Evolutionary conservation across 2,797 vertebrate species (phyloP).

Genomic region (Cirrhinus mrigala): DNA sequence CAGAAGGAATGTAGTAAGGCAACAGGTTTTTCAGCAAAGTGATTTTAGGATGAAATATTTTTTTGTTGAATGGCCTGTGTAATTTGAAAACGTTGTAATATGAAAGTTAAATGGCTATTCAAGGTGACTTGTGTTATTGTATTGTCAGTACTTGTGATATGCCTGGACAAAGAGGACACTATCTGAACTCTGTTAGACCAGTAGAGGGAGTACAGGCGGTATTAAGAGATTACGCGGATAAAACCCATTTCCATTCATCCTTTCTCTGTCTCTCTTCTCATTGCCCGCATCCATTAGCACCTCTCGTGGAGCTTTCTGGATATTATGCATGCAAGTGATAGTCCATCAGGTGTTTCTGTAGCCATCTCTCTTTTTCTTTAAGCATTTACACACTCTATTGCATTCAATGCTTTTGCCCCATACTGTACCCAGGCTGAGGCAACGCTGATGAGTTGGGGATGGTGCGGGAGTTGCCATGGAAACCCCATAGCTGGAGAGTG

Average conservation of each 20-base stretch:
- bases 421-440: not conserved
- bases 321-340: not conserved
- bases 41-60: not conserved
- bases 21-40: not conserved
- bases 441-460: constrained; percentile 31
- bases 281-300: not conserved
- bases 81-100: not conserved
- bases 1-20: not conserved
- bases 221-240: constrained; percentile 30
- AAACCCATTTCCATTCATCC: constrained; percentile 6
- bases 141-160: not conserved
- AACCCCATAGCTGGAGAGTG: constrained; percentile 41
- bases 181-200: constrained; percentile 6
- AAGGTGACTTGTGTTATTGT: not conserved
- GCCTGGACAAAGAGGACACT: not conserved
- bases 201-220: constrained; percentile 6
- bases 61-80: not conserved
- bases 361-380: not conserved
- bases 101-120: not conserved
- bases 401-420: constrained; percentile 1
- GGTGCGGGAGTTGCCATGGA: constrained; percentile 49
- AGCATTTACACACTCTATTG: not conserved
- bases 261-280: not conserved
- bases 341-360: constrained; percentile 1
- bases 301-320: not conserved